Evolutionary conservation across 1,140 invertebrate species (phyloP).

Genomic region (Drosophila elegans): DNA sequence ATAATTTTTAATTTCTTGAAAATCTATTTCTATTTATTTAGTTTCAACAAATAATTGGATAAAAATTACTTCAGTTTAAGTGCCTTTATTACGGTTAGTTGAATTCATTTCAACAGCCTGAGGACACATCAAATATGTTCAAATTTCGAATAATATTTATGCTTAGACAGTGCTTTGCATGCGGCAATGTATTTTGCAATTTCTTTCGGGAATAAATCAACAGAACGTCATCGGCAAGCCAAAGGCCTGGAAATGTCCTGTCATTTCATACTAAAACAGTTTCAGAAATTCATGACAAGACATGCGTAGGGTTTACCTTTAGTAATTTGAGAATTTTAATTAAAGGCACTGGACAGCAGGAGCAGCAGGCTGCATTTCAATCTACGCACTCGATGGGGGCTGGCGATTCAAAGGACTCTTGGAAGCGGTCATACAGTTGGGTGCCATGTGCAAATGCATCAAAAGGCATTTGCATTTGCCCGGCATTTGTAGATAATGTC

Average conservation of each 20-base stretch:
- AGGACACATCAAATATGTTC: conserved; percentile 8
- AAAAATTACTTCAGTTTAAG: neutral
- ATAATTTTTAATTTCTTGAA: too few relatives aligned
- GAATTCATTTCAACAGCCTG: neutral
- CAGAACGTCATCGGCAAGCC: conserved; percentile 25
- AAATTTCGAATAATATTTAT: conserved; percentile 34
- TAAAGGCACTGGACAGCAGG: conserved; percentile 55
- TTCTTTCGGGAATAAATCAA: conserved; percentile 47
- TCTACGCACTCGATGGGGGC: conserved; percentile 21
- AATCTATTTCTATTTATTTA: too few relatives aligned
- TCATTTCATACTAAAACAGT: conserved; percentile 45
- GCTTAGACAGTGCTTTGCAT: neutral
- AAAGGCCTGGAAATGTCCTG: conserved; percentile 22
- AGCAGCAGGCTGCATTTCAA: conserved; percentile 42
- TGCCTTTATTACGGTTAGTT: neutral
- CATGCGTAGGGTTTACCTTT: conserved; percentile 55
- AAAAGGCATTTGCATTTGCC: conserved; percentile 65
- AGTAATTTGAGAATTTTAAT: conserved; percentile 77
- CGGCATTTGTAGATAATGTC: conserved; percentile 70
- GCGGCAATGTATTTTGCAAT: conserved; percentile 10
- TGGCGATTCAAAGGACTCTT: neutral
- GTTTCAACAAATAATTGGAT: neutral
- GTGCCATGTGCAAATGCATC: conserved; percentile 67
- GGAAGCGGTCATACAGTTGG: conserved; percentile 27
- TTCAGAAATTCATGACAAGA: conserved; percentile 52